Conservation (phyloP, 2,113 vertebrate genomes). For the Tapirus terrestris region DNA sequence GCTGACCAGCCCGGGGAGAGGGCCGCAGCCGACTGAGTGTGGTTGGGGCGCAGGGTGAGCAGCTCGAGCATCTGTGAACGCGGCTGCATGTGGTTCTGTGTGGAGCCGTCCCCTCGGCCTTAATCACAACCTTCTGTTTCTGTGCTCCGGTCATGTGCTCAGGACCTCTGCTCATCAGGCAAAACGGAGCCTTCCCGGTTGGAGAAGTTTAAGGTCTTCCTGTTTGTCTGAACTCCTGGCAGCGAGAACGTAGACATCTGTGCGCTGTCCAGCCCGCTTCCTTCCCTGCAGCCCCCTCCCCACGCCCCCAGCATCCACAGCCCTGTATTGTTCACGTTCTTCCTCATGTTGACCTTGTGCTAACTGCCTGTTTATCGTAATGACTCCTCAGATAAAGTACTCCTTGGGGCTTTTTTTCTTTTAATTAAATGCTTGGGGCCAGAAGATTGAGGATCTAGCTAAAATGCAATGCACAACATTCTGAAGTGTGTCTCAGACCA, state of each 20-base stretch:
- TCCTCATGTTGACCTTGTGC: conserved; percentile 58
- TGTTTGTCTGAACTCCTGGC: conserved; percentile 80
- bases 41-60: neutral
- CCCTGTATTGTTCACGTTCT: neutral
- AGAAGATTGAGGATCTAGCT: neutral
- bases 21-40: neutral
- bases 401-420: conserved; percentile 35
- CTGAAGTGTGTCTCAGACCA: neutral
- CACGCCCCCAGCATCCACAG: neutral
- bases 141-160: conserved; percentile 55
- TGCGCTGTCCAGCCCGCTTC: conserved; percentile 60
- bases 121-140: conserved; percentile 69
- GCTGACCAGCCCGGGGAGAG: neutral
- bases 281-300: conserved; percentile 19
- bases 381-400: conserved; percentile 12
- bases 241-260: conserved; percentile 67
- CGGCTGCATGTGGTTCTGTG: neutral
- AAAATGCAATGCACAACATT: neutral
- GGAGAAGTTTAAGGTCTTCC: conserved; percentile 77
- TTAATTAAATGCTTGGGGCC: neutral
- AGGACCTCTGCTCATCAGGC: conserved; percentile 43
- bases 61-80: neutral
- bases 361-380: conserved; percentile 57
- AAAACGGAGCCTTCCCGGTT: conserved; percentile 34
- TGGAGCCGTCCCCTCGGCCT: neutral